phyloP scores from a whole-genome alignment of 2,888 invertebrate species.

The Ophion ventricosus region DNA sequence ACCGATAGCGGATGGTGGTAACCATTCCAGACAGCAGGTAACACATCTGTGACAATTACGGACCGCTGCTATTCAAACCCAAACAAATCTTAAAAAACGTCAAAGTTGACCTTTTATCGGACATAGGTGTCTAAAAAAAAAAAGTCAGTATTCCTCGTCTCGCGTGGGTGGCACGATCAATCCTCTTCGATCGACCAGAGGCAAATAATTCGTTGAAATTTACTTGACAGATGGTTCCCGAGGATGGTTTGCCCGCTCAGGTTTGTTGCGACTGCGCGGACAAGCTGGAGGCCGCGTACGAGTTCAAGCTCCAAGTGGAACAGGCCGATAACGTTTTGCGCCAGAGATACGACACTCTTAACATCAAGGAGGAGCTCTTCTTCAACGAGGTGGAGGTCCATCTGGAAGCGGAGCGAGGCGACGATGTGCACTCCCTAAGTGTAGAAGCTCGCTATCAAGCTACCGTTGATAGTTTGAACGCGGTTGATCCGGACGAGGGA shows the following conservation, averaged over 20 bases:
- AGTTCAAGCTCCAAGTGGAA: conserved; percentile 81
- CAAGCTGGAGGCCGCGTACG: conserved; percentile 80
- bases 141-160: not conserved
- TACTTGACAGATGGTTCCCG: conserved; percentile 74
- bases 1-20: no score
- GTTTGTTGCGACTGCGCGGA: conserved; percentile 79
- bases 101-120: not conserved
- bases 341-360: conserved; percentile 76
- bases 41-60: no score
- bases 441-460: conserved; percentile 69
- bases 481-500: conserved; percentile 65
- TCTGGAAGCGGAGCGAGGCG: conserved; percentile 71
- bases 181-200: not conserved
- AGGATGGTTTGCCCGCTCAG: conserved; percentile 79
- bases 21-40: no score
- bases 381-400: conserved; percentile 80
- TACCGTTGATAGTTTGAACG: conserved; percentile 48
- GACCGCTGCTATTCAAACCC: no score
- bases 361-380: conserved; percentile 80
- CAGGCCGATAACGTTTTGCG: conserved; percentile 79
- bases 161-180: not conserved
- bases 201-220: not conserved
- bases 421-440: conserved; percentile 61
- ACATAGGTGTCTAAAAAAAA: no score
- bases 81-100: not conserved